A percentile compares a stretch with the other conserved stretches of the same genome.
Evolutionary conservation across 2,113 vertebrate genomes (phyloP).

Genomic region (Sphaerodactylus townsendi): DNA sequence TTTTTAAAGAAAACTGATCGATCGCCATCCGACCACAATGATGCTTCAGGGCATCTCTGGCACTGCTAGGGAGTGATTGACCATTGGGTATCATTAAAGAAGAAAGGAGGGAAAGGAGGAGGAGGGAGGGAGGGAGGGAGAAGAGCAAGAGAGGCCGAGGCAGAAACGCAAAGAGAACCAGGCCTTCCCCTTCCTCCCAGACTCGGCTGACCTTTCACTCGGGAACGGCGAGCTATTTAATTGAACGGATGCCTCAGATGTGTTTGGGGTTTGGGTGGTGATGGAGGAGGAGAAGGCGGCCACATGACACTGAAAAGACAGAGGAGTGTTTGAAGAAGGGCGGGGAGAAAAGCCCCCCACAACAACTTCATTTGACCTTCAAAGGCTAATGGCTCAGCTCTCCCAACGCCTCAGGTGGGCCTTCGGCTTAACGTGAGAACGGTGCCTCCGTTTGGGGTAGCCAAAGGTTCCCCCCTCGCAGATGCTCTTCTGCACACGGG

Average conservation of each 20-base stretch:
- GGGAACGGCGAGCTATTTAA: constrained; percentile 91
- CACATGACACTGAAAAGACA: constrained; percentile 9
- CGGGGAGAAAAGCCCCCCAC: background rate
- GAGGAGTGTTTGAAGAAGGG: constrained; percentile 22
- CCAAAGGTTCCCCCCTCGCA: background rate
- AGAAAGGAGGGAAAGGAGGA: constrained; percentile 32
- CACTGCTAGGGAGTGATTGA: constrained; percentile 90
- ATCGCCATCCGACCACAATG: constrained; percentile 83
- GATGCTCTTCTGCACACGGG: background rate
- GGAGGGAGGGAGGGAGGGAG: constrained; percentile 4
- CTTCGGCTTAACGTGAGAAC: constrained; percentile 62
- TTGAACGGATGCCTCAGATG: constrained; percentile 93
- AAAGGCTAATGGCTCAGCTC: constrained; percentile 88
- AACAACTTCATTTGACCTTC: constrained; percentile 83
- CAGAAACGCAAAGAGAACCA: background rate
- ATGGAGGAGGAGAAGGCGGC: constrained; percentile 59
- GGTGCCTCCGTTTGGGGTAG: constrained; percentile 65
- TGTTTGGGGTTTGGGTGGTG: constrained; percentile 84
- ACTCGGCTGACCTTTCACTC: constrained; percentile 96
- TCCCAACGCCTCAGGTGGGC: constrained; percentile 79
- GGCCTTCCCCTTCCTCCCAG: constrained; percentile 81
- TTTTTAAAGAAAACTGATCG: constrained; percentile 78
- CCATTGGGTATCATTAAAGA: constrained; percentile 93
- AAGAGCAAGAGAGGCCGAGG: background rate
- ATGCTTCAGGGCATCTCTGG: constrained; percentile 88